Evolutionary conservation across 2,888 invertebrate species (phyloP).

Genomic region (Zaprionus obscuricornis): DNA sequence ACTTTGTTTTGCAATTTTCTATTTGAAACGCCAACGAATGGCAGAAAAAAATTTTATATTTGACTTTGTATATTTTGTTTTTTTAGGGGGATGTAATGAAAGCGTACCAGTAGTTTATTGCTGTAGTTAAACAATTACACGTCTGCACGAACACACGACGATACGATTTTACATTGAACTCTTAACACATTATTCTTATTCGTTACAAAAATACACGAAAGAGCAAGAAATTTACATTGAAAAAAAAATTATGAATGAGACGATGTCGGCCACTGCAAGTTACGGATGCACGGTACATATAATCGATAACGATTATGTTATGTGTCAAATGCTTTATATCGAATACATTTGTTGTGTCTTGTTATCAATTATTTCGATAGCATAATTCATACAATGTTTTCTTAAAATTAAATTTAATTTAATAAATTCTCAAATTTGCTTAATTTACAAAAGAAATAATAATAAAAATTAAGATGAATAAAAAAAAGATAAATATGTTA

Average conservation of each 20-base stretch:
- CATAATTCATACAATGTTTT: too few species aligned
- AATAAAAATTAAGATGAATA: too few species aligned
- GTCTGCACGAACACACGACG: constrained; percentile 62
- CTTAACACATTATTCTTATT: constrained; percentile 62
- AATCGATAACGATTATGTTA: constrained; percentile 7
- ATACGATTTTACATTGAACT: constrained; percentile 54
- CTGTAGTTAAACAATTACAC: constrained; percentile 56
- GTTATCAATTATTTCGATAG: too few species aligned
- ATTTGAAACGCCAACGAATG: constrained; percentile 12
- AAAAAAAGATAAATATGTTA: too few species aligned
- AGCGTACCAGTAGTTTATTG: constrained; percentile 57
- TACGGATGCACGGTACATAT: constrained; percentile 30
- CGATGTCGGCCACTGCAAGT: constrained; percentile 44
- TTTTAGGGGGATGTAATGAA: constrained; percentile 14
- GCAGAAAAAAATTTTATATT: constrained; percentile 18
- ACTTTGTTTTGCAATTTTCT: constrained; percentile 8
- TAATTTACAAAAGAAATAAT: too few species aligned
- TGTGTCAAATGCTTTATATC: constrained; percentile 12
- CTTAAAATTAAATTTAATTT: too few species aligned
- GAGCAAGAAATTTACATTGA: constrained; percentile 57
- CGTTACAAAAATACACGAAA: constrained; percentile 58
- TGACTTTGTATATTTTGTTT: constrained; percentile 9
- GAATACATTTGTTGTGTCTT: background rate
- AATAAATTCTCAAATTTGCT: too few species aligned
- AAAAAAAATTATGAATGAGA: constrained; percentile 63